Percentiles rank a stretch among this genome's conserved stretches.
Conservation (phyloP, 92 coral and sea anemone genomes). For the Muricea muricata region DNA sequence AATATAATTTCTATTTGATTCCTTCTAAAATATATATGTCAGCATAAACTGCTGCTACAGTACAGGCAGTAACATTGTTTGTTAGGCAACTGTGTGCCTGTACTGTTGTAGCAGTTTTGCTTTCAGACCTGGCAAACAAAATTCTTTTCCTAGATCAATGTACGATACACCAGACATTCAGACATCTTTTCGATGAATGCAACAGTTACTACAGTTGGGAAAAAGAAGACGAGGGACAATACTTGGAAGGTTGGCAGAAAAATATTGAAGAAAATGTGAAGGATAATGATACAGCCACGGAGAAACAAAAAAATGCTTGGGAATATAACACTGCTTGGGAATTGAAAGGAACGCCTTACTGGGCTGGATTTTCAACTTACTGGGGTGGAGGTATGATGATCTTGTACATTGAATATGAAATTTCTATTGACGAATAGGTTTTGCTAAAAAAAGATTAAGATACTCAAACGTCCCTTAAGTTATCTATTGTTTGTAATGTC, state of each 20-base stretch:
- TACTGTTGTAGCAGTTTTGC: too few relatives aligned
- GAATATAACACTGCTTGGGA: slow-evolving; percentile 84
- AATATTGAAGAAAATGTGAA: slow-evolving; percentile 32
- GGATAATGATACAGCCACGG: slow-evolving; percentile 55
- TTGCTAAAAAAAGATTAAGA: too few relatives aligned
- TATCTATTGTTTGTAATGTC: too few relatives aligned
- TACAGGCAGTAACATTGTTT: too few relatives aligned
- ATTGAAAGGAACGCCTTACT: slow-evolving; percentile 94
- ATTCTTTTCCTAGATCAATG: slow-evolving; percentile 69
- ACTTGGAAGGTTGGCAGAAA: slow-evolving; percentile 66
- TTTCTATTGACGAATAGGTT: too few relatives aligned
- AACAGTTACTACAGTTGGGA: slow-evolving; percentile 83
- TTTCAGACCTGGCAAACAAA: too few relatives aligned
- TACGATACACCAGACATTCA: slow-evolving; percentile 61
- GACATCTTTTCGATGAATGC: slow-evolving; percentile 68
- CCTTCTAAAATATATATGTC: too few relatives aligned
- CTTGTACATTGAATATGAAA: too few relatives aligned
- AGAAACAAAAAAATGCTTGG: slow-evolving; percentile 74
- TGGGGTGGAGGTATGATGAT: slow-evolving; percentile 94
- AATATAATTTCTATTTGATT: too few relatives aligned
- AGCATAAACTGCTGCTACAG: too few relatives aligned
- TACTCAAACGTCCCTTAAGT: too few relatives aligned
- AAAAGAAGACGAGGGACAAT: slow-evolving; percentile 71
- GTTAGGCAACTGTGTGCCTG: too few relatives aligned
- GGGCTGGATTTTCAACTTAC: slow-evolving; percentile 93